Evolutionary conservation across 1,140 invertebrate genomes (phyloP).

Genomic region (Portunus trituberculatus): DNA sequence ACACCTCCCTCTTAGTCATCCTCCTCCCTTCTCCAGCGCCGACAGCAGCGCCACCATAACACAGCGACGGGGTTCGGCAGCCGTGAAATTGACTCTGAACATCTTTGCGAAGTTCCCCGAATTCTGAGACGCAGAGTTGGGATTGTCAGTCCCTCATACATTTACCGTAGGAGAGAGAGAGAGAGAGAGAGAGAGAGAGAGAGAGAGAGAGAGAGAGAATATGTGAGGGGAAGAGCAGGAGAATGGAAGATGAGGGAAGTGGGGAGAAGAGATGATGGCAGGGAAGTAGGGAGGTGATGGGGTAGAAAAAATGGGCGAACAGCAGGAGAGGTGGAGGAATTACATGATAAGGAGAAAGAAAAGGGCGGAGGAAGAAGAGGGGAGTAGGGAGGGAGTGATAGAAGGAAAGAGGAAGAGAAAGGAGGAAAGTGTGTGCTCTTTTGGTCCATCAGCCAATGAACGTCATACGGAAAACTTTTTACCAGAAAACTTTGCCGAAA

Average conservation of each 20-base stretch:
- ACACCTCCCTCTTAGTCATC: background rate
- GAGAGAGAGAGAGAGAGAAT: background rate
- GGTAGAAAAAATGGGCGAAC: background rate
- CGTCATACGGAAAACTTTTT: constrained; percentile 6
- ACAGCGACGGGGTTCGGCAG: background rate
- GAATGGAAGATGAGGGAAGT: background rate
- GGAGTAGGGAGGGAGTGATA: background rate
- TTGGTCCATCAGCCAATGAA: background rate
- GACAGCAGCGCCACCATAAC: constrained; percentile 17
- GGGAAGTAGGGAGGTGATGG: background rate
- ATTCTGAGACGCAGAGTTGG: background rate
- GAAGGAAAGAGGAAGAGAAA: background rate
- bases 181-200: background rate
- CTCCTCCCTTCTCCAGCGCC: background rate
- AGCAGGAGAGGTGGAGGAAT: background rate
- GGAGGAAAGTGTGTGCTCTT: background rate
- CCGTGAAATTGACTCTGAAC: background rate
- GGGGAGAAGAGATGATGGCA: background rate
- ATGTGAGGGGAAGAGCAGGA: background rate
- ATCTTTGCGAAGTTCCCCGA: background rate
- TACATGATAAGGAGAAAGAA: background rate
- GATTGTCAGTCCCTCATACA: background rate
- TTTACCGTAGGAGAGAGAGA: background rate
- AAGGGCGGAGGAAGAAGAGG: background rate
- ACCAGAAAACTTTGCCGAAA: background rate